These are phyloP conservation scores for Myotis brandtii DNA, from an alignment of 2,113 vertebrate species.

Conservation along the genomic window DNA sequence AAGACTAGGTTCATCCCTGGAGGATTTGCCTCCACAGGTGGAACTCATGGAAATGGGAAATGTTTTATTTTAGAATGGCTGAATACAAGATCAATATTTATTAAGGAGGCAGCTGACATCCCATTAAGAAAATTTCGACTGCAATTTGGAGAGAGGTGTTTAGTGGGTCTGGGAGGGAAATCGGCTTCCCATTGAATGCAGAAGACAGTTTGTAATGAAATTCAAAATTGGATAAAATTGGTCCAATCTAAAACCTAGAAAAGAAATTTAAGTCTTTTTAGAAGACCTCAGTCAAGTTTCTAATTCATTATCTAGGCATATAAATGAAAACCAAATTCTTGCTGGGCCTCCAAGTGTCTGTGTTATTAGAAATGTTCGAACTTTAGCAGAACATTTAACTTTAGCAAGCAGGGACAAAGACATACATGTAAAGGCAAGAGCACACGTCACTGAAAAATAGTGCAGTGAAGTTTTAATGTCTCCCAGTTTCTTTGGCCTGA, in stretches of 20 bases:
- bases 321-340: conserved; percentile 55
- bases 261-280: conserved; percentile 64
- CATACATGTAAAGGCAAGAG: not conserved
- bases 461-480: not conserved
- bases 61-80: conserved; percentile 56
- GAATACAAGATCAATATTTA: conserved; percentile 68
- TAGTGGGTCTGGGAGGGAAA: conserved; percentile 9
- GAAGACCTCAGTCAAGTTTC: conserved; percentile 57
- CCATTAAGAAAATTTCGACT: conserved; percentile 59
- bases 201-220: conserved; percentile 55
- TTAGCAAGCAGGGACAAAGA: not conserved
- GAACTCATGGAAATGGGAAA: conserved; percentile 51
- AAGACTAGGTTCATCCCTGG: not conserved
- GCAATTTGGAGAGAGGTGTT: conserved; percentile 32
- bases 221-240: conserved; percentile 67
- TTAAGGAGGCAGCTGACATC: conserved; percentile 54
- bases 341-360: not conserved
- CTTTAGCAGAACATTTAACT: not conserved
- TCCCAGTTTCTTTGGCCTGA: not conserved
- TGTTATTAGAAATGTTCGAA: not conserved
- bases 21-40: not conserved
- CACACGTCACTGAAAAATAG: not conserved
- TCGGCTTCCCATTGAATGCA: not conserved
- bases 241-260: conserved; percentile 53
- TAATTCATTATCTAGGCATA: conserved; percentile 63